phyloP scores from a whole-genome alignment of 2,113 vertebrate species.

The mouse (Mus musculus) region GRCm39 chr7:125244001-125244500 shows the following conservation, averaged over 20 bases:
- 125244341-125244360: background rate
- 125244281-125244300: background rate
- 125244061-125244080: background rate
- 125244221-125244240: background rate
- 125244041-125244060: background rate
- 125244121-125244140: background rate
- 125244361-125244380: background rate
- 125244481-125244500: background rate
- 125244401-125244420: background rate
- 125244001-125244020: background rate
- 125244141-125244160: background rate
- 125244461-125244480: background rate
- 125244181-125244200: background rate
- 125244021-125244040: background rate
- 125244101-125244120: background rate
- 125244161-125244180: background rate
- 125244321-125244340: background rate
- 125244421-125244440: background rate
- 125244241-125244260: background rate
- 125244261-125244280: background rate
- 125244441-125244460: background rate
- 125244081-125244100: background rate
- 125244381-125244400: fast-evolving
- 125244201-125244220: background rate
- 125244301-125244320: too few relatives aligned